These are phyloP conservation scores for Calameuta filiformis DNA, from an alignment of 2,888 invertebrate species.

Conservation along the genomic window DNA sequence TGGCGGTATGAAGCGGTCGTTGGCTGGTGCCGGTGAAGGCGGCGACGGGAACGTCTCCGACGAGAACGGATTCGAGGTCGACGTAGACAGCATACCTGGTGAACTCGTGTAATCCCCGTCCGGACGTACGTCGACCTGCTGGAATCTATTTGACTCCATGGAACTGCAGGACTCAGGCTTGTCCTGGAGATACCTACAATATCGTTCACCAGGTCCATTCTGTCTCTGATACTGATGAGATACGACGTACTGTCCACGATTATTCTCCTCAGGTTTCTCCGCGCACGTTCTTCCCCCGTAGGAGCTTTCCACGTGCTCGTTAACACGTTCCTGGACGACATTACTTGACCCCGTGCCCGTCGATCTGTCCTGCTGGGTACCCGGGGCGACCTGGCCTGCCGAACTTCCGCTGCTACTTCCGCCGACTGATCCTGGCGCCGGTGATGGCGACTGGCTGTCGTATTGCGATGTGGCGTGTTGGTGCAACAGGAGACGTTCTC, in stretches of 20 bases:
- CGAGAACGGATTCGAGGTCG: slow-evolving; percentile 53
- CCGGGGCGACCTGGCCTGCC: slow-evolving; percentile 54
- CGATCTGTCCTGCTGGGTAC: slow-evolving; percentile 52
- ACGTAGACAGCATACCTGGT: slow-evolving; percentile 26
- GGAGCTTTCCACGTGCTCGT: neutral
- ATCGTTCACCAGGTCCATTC: neutral
- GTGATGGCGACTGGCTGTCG: slow-evolving; percentile 38
- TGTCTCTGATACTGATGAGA: neutral
- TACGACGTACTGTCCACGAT: neutral
- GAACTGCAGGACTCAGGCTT: neutral
- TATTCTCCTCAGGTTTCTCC: neutral
- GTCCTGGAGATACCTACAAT: neutral
- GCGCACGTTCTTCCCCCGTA: neutral
- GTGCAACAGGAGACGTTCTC: slow-evolving; percentile 65
- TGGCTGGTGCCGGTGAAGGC: slow-evolving; percentile 70
- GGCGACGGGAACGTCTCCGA: slow-evolving; percentile 70
- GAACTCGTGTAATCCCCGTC: slow-evolving; percentile 3
- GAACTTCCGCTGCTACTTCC: slow-evolving; percentile 63
- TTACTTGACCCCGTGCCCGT: neutral
- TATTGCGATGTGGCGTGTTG: slow-evolving; percentile 61
- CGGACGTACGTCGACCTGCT: neutral
- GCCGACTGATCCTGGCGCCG: slow-evolving; percentile 26
- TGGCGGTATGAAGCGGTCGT: slow-evolving; percentile 71
- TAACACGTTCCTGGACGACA: neutral
- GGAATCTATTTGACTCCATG: neutral